phyloP scores from a whole-genome alignment of 2,797 vertebrate species.

The Paratrypauchen microcephalus region DNA sequence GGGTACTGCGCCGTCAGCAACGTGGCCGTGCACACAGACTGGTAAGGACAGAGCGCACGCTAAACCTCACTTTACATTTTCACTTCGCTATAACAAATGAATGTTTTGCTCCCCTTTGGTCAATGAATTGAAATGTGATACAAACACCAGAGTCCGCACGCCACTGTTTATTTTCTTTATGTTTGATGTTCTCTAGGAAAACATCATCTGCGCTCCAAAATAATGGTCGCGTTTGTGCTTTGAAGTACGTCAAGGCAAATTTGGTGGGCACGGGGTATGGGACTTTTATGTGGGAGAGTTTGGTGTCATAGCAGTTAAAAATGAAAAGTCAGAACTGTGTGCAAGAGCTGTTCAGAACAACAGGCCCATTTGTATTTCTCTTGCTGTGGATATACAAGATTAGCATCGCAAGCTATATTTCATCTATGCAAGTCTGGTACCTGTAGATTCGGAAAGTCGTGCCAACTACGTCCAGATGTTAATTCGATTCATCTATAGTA shows the following conservation, averaged over 20 bases:
- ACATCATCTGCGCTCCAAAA: conserved; percentile 12
- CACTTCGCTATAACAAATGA: conserved; percentile 23
- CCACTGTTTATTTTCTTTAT: conserved; percentile 18
- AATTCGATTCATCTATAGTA: background rate
- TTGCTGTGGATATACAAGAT: background rate
- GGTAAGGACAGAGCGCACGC: conserved; percentile 73
- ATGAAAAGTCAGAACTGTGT: conserved; percentile 1
- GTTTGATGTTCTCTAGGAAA: conserved; percentile 12
- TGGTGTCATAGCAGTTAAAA: conserved; percentile 5
- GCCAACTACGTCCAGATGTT: background rate
- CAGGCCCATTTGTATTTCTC: background rate
- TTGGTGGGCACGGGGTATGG: conserved; percentile 6
- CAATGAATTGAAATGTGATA: conserved; percentile 34
- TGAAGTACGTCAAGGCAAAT: conserved; percentile 9
- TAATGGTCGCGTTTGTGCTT: conserved; percentile 8
- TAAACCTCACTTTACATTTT: conserved; percentile 27
- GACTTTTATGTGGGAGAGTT: conserved; percentile 12
- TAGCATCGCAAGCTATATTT: background rate
- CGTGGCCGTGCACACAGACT: conserved; percentile 90
- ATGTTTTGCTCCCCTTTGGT: conserved; percentile 20
- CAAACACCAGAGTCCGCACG: conserved; percentile 7
- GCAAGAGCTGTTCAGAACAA: conserved; percentile 3
- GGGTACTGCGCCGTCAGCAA: conserved; percentile 95
- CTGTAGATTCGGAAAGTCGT: background rate
- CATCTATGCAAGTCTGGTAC: background rate